phyloP scores from a whole-genome alignment of 2,113 vertebrate species.

The Scatophagus argus region DNA sequence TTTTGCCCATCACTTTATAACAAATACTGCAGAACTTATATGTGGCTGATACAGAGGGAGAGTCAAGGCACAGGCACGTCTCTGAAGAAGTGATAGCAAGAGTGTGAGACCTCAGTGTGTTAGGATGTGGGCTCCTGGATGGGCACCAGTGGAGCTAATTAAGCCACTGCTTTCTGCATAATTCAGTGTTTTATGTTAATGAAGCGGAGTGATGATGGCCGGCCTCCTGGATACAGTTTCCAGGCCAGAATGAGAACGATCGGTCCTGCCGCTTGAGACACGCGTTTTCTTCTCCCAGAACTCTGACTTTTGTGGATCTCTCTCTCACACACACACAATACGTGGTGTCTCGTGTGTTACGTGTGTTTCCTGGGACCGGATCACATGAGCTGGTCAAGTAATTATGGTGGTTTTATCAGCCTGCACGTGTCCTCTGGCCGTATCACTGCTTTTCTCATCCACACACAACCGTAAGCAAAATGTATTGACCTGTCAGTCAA shows the following conservation, averaged over 20 bases:
- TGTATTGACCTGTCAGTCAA: conserved; percentile 6
- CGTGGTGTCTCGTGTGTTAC: no score
- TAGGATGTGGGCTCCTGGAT: neutral
- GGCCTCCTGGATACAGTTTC: conserved; percentile 4
- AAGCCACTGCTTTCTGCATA: conserved; percentile 36
- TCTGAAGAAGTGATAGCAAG: neutral
- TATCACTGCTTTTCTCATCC: no score
- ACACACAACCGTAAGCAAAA: neutral
- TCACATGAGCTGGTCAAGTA: no score
- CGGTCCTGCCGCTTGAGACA: neutral
- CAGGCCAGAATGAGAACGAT: neutral
- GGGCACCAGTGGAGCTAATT: conserved; percentile 48
- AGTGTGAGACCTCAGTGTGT: conserved; percentile 17
- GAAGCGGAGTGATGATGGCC: conserved; percentile 8
- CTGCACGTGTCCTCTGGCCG: neutral
- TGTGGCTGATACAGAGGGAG: neutral
- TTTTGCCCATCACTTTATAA: no score
- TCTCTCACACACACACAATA: neutral
- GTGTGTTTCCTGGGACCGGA: no score
- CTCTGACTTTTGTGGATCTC: neutral
- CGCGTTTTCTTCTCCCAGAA: conserved; percentile 1
- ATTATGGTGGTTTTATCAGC: neutral
- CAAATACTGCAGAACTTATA: no score
- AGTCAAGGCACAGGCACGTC: neutral
- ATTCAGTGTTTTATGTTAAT: conserved; percentile 44